A percentile compares a stretch with the other conserved stretches of the same genome.
These are phyloP conservation scores for Cettia cetti DNA, from an alignment of 2,113 vertebrate species.

Conservation along the genomic window DNA sequence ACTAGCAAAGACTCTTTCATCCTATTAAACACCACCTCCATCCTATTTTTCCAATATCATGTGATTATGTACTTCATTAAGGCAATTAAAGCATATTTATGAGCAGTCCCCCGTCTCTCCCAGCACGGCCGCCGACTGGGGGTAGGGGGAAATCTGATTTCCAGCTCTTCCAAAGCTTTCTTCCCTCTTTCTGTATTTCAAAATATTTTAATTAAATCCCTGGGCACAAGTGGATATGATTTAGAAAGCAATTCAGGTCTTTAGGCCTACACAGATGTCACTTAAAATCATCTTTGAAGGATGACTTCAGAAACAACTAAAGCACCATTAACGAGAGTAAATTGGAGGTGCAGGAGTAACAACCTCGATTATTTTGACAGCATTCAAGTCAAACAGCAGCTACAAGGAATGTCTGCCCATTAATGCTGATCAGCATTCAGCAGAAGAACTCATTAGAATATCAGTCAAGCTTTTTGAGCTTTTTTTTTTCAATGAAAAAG, in stretches of 20 bases:
- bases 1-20: slow-evolving; percentile 11
- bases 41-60: neutral
- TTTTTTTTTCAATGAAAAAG: neutral
- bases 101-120: neutral
- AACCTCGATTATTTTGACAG: slow-evolving; percentile 38
- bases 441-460: neutral
- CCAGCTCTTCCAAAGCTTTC: neutral
- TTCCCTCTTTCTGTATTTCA: neutral
- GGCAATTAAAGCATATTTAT: slow-evolving; percentile 49
- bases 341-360: neutral
- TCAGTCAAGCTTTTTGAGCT: neutral
- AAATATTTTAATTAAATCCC: slow-evolving; percentile 49
- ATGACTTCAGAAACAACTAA: slow-evolving; percentile 50
- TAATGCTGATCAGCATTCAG: slow-evolving; percentile 7
- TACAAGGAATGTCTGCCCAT: neutral
- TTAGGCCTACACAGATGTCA: slow-evolving; percentile 46
- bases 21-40: slow-evolving; percentile 6
- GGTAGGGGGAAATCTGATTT: neutral
- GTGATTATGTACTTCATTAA: slow-evolving; percentile 45
- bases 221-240: neutral
- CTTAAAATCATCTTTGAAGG: slow-evolving; percentile 50
- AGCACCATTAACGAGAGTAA: neutral
- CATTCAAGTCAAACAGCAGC: slow-evolving; percentile 4
- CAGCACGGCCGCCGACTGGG: neutral
- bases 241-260: slow-evolving; percentile 43